Evolutionary conservation across 1,140 invertebrate species (phyloP).

Genomic region (Psilanteris sp.): DNA sequence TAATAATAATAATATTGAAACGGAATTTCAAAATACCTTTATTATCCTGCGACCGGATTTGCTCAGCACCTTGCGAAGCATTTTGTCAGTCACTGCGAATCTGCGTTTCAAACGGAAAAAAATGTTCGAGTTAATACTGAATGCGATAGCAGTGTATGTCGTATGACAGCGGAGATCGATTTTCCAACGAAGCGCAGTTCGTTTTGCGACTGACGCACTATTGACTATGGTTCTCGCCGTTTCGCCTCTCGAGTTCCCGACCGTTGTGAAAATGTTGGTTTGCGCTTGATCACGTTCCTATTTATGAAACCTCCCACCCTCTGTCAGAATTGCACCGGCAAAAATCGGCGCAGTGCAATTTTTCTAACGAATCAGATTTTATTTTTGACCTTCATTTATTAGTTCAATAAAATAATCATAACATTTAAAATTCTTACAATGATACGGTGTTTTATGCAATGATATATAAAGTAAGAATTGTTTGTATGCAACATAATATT

Average conservation of each 20-base stretch:
- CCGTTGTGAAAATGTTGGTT: slow-evolving; percentile 54
- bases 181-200: slow-evolving; percentile 27
- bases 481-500: too few relatives aligned
- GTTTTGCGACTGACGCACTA: slow-evolving; percentile 44
- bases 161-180: slow-evolving; percentile 27
- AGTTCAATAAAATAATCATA: too few relatives aligned
- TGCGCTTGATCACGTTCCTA: slow-evolving; percentile 57
- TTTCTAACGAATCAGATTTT: too few relatives aligned
- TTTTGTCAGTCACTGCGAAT: too few relatives aligned
- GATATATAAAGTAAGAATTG: too few relatives aligned
- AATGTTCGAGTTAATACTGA: slow-evolving; percentile 20
- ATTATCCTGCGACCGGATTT: slow-evolving; percentile 75
- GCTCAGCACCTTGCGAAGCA: slow-evolving; percentile 74
- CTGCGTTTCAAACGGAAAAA: too few relatives aligned
- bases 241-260: too few relatives aligned
- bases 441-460: too few relatives aligned
- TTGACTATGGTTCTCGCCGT: slow-evolving; percentile 24
- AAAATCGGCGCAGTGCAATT: too few relatives aligned
- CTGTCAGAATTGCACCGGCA: background rate
- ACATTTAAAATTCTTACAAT: too few relatives aligned
- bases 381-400: too few relatives aligned
- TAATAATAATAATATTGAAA: too few relatives aligned
- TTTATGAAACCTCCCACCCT: slow-evolving; percentile 71
- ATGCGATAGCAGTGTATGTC: slow-evolving; percentile 4
- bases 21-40: slow-evolving; percentile 70